Base-by-base conservation (phyloP, 2,888 invertebrate species). In the Eristalis pertinax region DNA sequence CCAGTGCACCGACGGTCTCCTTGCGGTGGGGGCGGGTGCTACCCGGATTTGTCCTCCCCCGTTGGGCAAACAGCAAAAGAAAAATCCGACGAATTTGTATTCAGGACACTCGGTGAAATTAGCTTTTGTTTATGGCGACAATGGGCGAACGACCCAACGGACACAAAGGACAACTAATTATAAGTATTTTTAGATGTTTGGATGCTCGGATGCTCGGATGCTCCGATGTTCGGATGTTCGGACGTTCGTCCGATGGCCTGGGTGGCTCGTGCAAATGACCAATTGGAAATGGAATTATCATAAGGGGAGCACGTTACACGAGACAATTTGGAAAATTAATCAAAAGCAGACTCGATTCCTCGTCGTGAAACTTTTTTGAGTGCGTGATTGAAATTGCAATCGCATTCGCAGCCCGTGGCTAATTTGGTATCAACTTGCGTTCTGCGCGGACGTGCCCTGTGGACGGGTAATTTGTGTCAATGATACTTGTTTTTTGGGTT, bases 81-180 rank as follows among this genome's bases (percentile, higher is more conserved):
- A 85, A 77, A 74, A 76, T 50, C 60, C 60, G 58, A 58, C 41
- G 79, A 87, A 87, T 87, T 87, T 87, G 87, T 87, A 87, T 87
- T 79, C 87, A 87, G 79, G 75, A 87, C 87, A 84, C 83, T 83
- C 68, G 84, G 26, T 79, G 79, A 87, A 87, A 87, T 87, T 84
- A 87, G 83, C 87, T 87, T 84, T 87, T 87, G 87, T 87, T 87
- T 87, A 87, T 87, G 70, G 79, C 80, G 83, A 84, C 87, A 84
- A 84, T 87, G 76, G 76, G 79, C 26, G 76, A 76, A 75, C 65
- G 64, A 69, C 63, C 50, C 79, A 80, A 69, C 84, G 79, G 75
- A 84, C 76, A 84, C 75, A 87, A 79, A 41, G 87, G 84, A 84
- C 83, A 80, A 80, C 84, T 84, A 87, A 87, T 87, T 87, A 87